A percentile compares a stretch with the other conserved stretches of the same genome.
Conservation (phyloP, 2,113 vertebrate species). For the Pluvialis apricaria region DNA sequence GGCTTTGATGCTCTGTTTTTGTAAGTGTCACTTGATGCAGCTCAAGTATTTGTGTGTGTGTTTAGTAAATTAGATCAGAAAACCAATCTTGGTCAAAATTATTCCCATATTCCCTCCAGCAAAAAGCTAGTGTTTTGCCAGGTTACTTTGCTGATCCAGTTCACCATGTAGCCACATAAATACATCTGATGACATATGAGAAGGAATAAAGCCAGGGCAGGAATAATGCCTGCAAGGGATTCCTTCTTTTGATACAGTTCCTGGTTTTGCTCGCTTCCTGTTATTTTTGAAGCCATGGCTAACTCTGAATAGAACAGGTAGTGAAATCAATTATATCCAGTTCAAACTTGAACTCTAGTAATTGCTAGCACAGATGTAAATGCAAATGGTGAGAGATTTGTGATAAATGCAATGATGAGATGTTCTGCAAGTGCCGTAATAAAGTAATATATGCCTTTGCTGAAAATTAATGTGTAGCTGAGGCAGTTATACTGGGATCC, state of each 20-base stretch:
- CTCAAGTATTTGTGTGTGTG: not conserved
- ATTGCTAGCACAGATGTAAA: not conserved
- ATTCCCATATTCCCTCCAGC: not conserved
- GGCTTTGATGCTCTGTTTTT: not conserved
- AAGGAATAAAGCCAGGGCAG: not conserved
- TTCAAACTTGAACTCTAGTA: not conserved
- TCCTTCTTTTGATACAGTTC: not conserved
- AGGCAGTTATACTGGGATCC: not conserved
- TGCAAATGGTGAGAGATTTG: not conserved
- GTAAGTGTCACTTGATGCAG: not conserved
- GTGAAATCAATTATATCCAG: not conserved
- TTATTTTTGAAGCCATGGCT: not conserved
- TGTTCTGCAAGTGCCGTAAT: not conserved
- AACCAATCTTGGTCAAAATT: not conserved
- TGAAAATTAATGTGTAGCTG: not conserved
- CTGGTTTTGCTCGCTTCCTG: not conserved
- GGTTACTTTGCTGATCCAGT: not conserved
- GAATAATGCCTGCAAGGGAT: not conserved
- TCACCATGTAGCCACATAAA: not conserved
- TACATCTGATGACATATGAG: not conserved
- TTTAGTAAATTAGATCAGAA: conserved; percentile 1
- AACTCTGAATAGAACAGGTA: not conserved
- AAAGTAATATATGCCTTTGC: not conserved
- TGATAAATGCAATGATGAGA: not conserved
- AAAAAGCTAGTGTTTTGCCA: not conserved